Evolutionary conservation across 2,113 vertebrate species (phyloP).

Genomic region (Halichoeres trimaculatus): DNA sequence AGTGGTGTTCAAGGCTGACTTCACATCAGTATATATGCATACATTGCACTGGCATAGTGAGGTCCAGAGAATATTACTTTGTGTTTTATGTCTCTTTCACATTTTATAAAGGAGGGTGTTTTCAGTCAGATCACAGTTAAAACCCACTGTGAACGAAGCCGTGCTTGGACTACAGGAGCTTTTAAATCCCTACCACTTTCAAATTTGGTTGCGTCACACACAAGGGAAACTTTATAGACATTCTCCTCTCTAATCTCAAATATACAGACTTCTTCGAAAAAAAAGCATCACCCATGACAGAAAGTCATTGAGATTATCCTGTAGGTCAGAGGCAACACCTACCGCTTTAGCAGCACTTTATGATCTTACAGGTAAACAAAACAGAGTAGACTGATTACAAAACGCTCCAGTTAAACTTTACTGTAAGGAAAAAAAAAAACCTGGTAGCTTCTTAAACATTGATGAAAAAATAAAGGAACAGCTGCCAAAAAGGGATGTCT

Average conservation of each 20-base stretch:
- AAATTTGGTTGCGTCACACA: neutral
- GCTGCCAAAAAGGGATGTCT: no score
- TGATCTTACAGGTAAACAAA: no score
- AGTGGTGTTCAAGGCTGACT: conserved; percentile 26
- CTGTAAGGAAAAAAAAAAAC: no score
- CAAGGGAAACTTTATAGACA: neutral
- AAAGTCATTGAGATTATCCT: no score
- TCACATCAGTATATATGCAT: conserved; percentile 1
- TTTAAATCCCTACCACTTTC: neutral
- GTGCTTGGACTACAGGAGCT: neutral
- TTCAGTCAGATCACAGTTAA: neutral
- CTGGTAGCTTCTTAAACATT: no score
- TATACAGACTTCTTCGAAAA: neutral
- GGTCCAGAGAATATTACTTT: conserved; percentile 14
- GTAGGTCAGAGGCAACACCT: no score
- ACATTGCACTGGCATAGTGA: conserved; percentile 1
- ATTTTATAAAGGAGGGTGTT: neutral
- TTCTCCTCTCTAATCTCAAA: neutral
- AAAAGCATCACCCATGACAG: neutral
- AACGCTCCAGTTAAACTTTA: no score
- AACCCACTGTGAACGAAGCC: neutral
- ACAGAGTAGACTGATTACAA: no score
- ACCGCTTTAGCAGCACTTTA: no score
- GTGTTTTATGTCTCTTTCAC: conserved; percentile 14
- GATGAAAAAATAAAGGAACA: no score